These are phyloP conservation scores for Misgurnus mizolepis DNA, from an alignment of 2,113 vertebrate genomes.

Conservation along the genomic window DNA sequence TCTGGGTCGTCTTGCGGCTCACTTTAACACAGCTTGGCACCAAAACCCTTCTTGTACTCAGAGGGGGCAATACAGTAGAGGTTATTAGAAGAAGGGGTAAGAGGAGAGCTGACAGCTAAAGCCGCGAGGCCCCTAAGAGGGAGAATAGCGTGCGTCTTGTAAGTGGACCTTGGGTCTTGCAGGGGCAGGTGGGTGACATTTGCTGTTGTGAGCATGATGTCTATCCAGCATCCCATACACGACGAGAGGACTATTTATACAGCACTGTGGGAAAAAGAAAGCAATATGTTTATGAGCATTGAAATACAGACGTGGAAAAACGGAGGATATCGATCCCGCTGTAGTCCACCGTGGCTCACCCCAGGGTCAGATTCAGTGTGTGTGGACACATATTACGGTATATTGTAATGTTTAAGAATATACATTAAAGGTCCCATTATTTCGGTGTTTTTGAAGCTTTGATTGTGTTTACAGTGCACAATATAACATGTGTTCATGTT, in stretches of 20 bases:
- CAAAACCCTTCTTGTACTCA: background rate
- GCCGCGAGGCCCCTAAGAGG: conserved; percentile 4
- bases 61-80: background rate
- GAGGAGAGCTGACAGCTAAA: background rate
- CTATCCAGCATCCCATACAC: conserved; percentile 60
- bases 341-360: background rate
- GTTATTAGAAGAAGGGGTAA: conserved; percentile 14
- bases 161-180: conserved; percentile 67
- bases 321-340: background rate
- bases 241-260: conserved; percentile 73
- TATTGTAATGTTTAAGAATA: too few relatives aligned
- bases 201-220: conserved; percentile 72
- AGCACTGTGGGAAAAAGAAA: conserved; percentile 73
- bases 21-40: background rate
- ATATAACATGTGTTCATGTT: too few relatives aligned
- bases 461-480: too few relatives aligned
- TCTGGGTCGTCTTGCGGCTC: background rate
- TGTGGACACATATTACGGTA: background rate
- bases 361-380: background rate
- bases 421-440: too few relatives aligned
- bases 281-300: conserved; percentile 49
- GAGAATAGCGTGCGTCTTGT: conserved; percentile 58
- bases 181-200: conserved; percentile 74
- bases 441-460: too few relatives aligned
- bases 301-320: conserved; percentile 35